phyloP scores from a whole-genome alignment of 2,113 vertebrate genomes.

The Ranitomeya variabilis region DNA sequence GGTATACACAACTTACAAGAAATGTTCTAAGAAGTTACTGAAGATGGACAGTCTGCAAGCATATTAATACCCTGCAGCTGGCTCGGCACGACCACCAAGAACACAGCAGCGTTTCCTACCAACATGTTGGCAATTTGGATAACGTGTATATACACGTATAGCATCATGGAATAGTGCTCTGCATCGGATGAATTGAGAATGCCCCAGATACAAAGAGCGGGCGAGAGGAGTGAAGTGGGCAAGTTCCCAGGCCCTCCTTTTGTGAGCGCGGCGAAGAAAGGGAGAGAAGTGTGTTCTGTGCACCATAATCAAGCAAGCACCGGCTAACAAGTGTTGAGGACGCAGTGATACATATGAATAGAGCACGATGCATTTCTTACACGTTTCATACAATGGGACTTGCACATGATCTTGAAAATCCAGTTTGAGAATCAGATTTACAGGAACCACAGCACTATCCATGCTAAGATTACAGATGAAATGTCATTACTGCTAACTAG shows the following conservation, averaged over 20 bases:
- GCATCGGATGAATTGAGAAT: slow-evolving; percentile 44
- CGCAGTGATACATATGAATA: slow-evolving; percentile 17
- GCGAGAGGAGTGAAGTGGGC: slow-evolving; percentile 43
- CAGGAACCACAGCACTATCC: background rate
- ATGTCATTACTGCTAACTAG: background rate
- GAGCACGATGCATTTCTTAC: slow-evolving; percentile 25
- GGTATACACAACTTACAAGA: too few species aligned
- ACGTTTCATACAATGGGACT: slow-evolving; percentile 2
- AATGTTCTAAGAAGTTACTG: background rate
- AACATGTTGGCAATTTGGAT: background rate
- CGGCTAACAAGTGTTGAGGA: slow-evolving; percentile 25
- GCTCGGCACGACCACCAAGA: background rate
- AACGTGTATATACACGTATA: background rate
- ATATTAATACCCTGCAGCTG: background rate
- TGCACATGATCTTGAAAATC: background rate
- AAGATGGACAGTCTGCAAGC: too few species aligned
- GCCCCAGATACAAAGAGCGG: slow-evolving; percentile 27
- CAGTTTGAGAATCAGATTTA: background rate
- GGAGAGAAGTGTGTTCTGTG: slow-evolving; percentile 30
- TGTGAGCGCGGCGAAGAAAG: slow-evolving; percentile 41
- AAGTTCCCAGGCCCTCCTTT: slow-evolving; percentile 52
- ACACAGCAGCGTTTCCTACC: background rate
- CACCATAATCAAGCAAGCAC: slow-evolving; percentile 25
- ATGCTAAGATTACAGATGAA: background rate
- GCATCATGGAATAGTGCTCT: slow-evolving; percentile 33